phyloP scores from a whole-genome alignment of 2,888 invertebrate species.

The Dolomedes plantarius region DNA sequence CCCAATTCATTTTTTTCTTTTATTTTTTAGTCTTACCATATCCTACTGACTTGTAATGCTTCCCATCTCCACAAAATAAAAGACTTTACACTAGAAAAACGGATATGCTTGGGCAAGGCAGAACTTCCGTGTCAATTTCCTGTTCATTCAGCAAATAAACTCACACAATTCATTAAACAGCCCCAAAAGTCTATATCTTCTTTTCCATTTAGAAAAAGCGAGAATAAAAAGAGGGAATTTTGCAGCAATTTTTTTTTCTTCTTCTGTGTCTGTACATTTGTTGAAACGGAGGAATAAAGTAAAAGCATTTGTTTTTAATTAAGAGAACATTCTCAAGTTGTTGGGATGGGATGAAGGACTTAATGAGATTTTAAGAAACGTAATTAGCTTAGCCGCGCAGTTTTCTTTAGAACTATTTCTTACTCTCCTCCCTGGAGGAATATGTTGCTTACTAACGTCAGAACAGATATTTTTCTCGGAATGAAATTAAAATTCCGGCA shows the following conservation, averaged over 20 bases:
- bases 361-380: conserved; percentile 8
- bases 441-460: too few species aligned
- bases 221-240: background rate
- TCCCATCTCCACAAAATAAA: background rate
- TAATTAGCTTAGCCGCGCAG: background rate
- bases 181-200: background rate
- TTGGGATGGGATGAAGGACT: background rate
- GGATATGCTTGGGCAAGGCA: background rate
- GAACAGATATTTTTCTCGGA: too few species aligned
- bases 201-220: background rate
- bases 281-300: background rate
- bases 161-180: background rate
- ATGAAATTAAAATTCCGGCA: too few species aligned
- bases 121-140: background rate
- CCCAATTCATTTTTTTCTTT: too few species aligned
- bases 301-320: conserved; percentile 2
- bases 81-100: background rate
- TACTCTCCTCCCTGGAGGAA: too few species aligned
- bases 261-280: background rate
- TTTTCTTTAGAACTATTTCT: background rate
- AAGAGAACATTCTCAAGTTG: background rate
- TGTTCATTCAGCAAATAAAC: background rate
- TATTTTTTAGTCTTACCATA: too few species aligned
- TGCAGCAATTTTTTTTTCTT: too few species aligned
- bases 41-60: background rate